These are phyloP conservation scores for Nothobranchius furzeri DNA, from an alignment of 2,113 vertebrate genomes.

Conservation along the genomic window DNA sequence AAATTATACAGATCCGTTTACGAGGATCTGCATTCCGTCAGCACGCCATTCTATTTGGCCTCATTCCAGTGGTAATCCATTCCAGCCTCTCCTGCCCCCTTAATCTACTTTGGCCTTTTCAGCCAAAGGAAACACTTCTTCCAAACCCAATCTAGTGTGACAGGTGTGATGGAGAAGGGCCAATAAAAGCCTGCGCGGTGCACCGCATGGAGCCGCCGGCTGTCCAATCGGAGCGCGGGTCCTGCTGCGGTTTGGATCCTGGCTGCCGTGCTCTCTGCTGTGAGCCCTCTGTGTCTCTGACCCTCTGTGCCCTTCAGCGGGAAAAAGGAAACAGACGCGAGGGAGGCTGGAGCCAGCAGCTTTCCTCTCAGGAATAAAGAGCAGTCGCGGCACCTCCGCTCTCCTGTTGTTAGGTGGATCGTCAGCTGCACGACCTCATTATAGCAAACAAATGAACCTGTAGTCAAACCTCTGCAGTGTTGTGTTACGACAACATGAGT, in stretches of 20 bases:
- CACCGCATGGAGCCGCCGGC: slow-evolving; percentile 52
- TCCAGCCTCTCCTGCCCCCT: slow-evolving; percentile 57
- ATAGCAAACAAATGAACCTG: slow-evolving; percentile 40
- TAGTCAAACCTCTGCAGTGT: slow-evolving; percentile 28
- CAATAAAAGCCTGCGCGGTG: slow-evolving; percentile 67
- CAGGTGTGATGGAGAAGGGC: slow-evolving; percentile 77
- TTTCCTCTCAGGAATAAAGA: slow-evolving; percentile 36
- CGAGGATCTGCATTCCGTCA: slow-evolving; percentile 68
- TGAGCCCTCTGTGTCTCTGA: slow-evolving; percentile 60
- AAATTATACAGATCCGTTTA: slow-evolving; percentile 57
- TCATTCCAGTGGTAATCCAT: slow-evolving; percentile 64
- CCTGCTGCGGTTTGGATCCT: slow-evolving; percentile 73
- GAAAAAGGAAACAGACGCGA: slow-evolving; percentile 54
- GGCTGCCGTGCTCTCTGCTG: slow-evolving; percentile 62
- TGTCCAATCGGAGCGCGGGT: slow-evolving; percentile 52
- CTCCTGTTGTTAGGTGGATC: slow-evolving; percentile 39
- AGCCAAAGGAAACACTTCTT: slow-evolving; percentile 66
- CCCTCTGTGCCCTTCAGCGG: slow-evolving; percentile 64
- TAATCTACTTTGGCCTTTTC: slow-evolving; percentile 77
- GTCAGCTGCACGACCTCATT: slow-evolving; percentile 43
- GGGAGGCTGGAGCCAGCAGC: slow-evolving; percentile 42
- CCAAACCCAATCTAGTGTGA: slow-evolving; percentile 76
- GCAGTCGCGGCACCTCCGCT: slow-evolving; percentile 40
- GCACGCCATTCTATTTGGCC: slow-evolving; percentile 48
- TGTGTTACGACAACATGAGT: slow-evolving; percentile 19